Evolutionary conservation across 1,140 invertebrate species (phyloP), one percentile per base, ranked within the genome.

Genomic region (Hylaeus volcanicus): DNA sequence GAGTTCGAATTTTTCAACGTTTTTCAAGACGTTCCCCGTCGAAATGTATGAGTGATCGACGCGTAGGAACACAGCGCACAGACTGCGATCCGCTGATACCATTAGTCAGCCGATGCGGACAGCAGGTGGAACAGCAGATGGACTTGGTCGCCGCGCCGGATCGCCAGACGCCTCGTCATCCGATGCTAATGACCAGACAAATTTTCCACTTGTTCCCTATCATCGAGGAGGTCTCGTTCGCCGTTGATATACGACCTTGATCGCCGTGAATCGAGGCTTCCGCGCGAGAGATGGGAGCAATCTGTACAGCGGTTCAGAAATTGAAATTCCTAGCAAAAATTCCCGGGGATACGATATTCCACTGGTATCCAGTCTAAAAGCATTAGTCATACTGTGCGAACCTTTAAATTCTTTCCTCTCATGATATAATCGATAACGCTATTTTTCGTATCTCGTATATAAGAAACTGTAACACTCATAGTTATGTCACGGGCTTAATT

Each of bases 171-270:
- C 58, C 11, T 41, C 26, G 53, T 70, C 68, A n/a, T 48, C 43
- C 51, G 39, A 78, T 85, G 84, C 83, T 85, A 85, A 86, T 82
- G 83, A 85, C 74, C 84, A 79, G 79, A 85, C 84, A 86, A 86
- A 86, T 86, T 85, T 86, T 78, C 83, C 79, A 78, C 78, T 85
- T 82, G 83, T 74, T 74, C 83, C 15, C 64, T 63, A 63, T 66
- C 78, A 14, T 80, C 63, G 63, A 9, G 55, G 5, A 51, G 63
- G 60, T 72, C 70, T 55, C 53, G 5, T 51, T 9, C 51, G 41
- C 5, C 41, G 39, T 79, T 66, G 78, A 74, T 66, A 65, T 73
- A 85, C 83, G 83, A 79, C 66, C 72, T 65, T 56, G 60, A 74
- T 82, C 74, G 51, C 79, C 68, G 81, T 70, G 84, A 65, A 53